phyloP scores from a whole-genome alignment of 2,113 vertebrate genomes.

The Rhinoderma darwinii region DNA sequence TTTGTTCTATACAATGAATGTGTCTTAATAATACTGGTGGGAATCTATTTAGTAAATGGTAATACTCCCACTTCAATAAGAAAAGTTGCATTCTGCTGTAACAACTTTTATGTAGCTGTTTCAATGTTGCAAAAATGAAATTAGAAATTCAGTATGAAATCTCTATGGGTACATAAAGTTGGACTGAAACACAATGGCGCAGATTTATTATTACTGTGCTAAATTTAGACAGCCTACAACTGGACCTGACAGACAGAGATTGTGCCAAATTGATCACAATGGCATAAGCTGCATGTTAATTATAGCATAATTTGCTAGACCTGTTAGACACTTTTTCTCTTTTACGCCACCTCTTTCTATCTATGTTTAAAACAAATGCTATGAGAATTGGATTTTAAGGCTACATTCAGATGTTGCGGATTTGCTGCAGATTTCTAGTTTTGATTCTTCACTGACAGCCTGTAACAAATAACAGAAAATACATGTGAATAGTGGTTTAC shows the following conservation, averaged over 20 bases:
- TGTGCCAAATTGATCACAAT: too few species aligned
- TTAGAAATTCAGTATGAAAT: background rate
- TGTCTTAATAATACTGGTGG: background rate
- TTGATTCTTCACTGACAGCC: background rate
- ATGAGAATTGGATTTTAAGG: background rate
- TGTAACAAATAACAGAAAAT: too few species aligned
- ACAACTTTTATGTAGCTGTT: background rate
- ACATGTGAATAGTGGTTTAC: too few species aligned
- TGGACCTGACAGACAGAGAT: too few species aligned
- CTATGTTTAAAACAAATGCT: background rate
- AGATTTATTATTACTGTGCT: too few species aligned
- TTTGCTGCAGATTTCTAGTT: background rate
- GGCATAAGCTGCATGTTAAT: too few species aligned
- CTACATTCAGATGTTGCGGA: background rate
- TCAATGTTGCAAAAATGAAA: background rate
- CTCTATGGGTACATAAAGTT: background rate
- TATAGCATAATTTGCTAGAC: too few species aligned
- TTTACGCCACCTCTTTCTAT: too few species aligned
- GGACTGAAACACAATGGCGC: background rate
- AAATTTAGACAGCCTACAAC: too few species aligned
- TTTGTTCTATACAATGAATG: constrained; percentile 28
- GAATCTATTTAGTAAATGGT: background rate
- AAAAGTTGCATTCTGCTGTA: background rate
- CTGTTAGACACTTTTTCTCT: too few species aligned
- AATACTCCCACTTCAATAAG: background rate